phyloP scores from a whole-genome alignment of 2,888 invertebrate genomes.

The Eledona agricola region DNA sequence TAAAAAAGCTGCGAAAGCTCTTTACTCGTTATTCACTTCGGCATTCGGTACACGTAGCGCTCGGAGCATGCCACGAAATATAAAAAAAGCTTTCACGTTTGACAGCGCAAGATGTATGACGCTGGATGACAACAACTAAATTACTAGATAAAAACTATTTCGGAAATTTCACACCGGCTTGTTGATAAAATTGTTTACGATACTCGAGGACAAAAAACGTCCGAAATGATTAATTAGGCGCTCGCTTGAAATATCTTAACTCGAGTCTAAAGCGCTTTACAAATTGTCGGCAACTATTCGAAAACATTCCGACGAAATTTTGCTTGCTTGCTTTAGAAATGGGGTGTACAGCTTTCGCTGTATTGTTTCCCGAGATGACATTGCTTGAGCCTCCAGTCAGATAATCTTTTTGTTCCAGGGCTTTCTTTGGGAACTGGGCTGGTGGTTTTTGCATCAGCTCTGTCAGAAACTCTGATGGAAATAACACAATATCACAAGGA shows the following conservation, averaged over 20 bases:
- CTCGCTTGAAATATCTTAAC: constrained; percentile 29
- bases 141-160: constrained; percentile 37
- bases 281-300: constrained; percentile 36
- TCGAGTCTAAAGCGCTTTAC: constrained; percentile 20
- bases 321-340: constrained; percentile 30
- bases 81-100: constrained; percentile 44
- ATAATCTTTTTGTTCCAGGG: constrained; percentile 62
- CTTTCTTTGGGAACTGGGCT: constrained; percentile 69
- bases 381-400: constrained; percentile 34
- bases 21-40: constrained; percentile 38
- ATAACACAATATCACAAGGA: constrained; percentile 61
- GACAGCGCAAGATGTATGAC: constrained; percentile 45
- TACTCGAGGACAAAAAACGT: constrained; percentile 9
- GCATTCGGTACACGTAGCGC: constrained; percentile 37
- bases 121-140: constrained; percentile 42
- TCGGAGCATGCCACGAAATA: constrained; percentile 35
- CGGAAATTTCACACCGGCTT: constrained; percentile 34
- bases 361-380: constrained; percentile 32
- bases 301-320: constrained; percentile 37
- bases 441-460: constrained; percentile 69
- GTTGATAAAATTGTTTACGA: neutral
- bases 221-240: constrained; percentile 37
- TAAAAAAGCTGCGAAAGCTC: constrained; percentile 36
- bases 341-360: constrained; percentile 17
- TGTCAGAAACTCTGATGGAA: constrained; percentile 69